Percentiles rank a stretch among this genome's conserved stretches.
phyloP scores from a whole-genome alignment of 2,113 vertebrate species.

The Oenanthe melanoleuca region DNA sequence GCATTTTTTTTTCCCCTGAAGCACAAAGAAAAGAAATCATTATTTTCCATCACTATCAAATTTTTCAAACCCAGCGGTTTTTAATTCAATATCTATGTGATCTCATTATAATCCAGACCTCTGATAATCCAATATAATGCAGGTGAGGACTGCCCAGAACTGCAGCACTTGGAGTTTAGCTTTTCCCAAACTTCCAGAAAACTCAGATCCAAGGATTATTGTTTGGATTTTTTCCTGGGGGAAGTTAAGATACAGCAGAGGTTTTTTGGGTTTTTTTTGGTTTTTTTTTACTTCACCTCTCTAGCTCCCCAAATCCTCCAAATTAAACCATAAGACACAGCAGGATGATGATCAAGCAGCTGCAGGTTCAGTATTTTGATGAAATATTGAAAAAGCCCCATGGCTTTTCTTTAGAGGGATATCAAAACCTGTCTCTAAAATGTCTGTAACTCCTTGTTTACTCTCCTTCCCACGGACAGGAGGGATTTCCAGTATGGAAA shows the following conservation, averaged over 20 bases:
- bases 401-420: fast-evolving
- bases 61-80: neutral
- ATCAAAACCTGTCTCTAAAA: neutral
- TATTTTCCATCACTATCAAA: neutral
- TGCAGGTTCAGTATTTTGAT: neutral
- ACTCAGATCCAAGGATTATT: neutral
- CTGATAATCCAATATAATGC: neutral
- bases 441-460: neutral
- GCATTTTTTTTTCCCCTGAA: neutral
- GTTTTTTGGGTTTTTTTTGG: neutral
- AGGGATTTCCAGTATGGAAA: neutral
- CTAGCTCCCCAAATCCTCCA: neutral
- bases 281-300: neutral
- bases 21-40: neutral
- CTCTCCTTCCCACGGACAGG: neutral
- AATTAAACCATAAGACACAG: neutral
- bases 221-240: neutral
- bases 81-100: neutral
- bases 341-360: neutral
- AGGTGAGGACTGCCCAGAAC: neutral
- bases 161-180: neutral
- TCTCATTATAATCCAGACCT: neutral
- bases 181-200: neutral
- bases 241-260: neutral
- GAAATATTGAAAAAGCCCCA: neutral